Evolutionary conservation across 1,140 invertebrate species (phyloP).

Genomic region (Scaptomyza hsui): DNA sequence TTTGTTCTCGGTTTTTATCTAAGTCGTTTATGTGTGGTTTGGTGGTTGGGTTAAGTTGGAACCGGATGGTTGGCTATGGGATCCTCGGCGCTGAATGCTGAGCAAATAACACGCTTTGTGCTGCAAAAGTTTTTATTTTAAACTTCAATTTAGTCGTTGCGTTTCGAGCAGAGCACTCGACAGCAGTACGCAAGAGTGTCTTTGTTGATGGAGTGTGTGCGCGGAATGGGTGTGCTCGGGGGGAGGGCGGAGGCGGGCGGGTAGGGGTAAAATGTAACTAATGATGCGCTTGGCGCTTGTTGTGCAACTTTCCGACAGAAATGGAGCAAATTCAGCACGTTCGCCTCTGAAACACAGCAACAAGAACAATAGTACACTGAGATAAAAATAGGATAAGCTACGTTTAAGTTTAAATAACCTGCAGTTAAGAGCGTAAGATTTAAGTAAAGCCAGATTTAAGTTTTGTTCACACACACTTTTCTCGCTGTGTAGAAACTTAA

Average conservation of each 20-base stretch:
- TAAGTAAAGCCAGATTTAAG: no score
- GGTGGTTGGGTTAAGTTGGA: neutral
- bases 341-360: constrained; percentile 19
- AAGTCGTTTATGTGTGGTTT: constrained; percentile 62
- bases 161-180: constrained; percentile 11
- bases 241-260: neutral
- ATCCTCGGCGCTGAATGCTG: constrained; percentile 41
- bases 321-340: constrained; percentile 81
- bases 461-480: neutral
- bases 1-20: constrained; percentile 72
- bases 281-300: constrained; percentile 63
- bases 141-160: constrained; percentile 73
- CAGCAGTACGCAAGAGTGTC: constrained; percentile 7
- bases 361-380: constrained; percentile 25
- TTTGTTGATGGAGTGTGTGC: constrained; percentile 3
- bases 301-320: constrained; percentile 65
- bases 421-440: no score
- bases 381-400: constrained; percentile 35
- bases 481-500: neutral
- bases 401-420: neutral
- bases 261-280: constrained; percentile 61
- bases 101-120: constrained; percentile 74
- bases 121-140: constrained; percentile 74
- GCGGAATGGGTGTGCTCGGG: no score
- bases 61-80: constrained; percentile 21